These are phyloP conservation scores for Melanerpes formicivorus DNA, from an alignment of 2,113 vertebrate species.

Conservation along the genomic window DNA sequence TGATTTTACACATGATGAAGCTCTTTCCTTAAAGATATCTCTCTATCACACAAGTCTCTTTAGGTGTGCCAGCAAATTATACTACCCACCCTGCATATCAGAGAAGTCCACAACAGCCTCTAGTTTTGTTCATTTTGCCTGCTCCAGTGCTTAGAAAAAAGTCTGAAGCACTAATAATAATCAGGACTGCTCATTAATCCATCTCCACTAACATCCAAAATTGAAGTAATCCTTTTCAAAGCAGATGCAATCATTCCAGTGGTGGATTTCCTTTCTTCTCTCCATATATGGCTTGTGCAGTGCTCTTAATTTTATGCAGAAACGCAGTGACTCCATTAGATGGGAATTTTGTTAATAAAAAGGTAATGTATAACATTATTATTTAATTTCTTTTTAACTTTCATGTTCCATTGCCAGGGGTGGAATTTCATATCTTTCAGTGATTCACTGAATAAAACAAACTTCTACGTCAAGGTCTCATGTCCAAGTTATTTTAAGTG, in stretches of 20 bases:
- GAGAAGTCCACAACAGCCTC: background rate
- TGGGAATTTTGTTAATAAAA: slow-evolving; percentile 53
- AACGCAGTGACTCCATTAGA: slow-evolving; percentile 39
- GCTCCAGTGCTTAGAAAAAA: slow-evolving; percentile 9
- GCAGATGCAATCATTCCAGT: slow-evolving; percentile 7
- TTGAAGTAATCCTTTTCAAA: slow-evolving; percentile 28
- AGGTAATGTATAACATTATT: slow-evolving; percentile 53
- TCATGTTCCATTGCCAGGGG: slow-evolving; percentile 40
- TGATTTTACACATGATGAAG: background rate
- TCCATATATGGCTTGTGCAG: slow-evolving; percentile 30
- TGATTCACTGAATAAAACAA: slow-evolving; percentile 80
- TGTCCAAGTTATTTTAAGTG: slow-evolving; percentile 90
- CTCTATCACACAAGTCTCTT: background rate
- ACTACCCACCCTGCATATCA: background rate
- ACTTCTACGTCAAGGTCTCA: slow-evolving; percentile 85
- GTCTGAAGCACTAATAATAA: background rate
- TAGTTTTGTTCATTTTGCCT: background rate
- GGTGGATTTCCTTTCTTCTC: slow-evolving; percentile 26
- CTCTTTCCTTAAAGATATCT: background rate
- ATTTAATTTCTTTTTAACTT: slow-evolving; percentile 64
- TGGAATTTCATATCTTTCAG: slow-evolving; percentile 59
- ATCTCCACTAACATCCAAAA: slow-evolving; percentile 30
- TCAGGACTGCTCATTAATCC: slow-evolving; percentile 9
- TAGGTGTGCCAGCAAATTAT: background rate
- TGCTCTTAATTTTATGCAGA: slow-evolving; percentile 55